Evolutionary conservation across 2,797 vertebrate species (phyloP).

Genomic region (Pantherophis alleghaniensis): DNA sequence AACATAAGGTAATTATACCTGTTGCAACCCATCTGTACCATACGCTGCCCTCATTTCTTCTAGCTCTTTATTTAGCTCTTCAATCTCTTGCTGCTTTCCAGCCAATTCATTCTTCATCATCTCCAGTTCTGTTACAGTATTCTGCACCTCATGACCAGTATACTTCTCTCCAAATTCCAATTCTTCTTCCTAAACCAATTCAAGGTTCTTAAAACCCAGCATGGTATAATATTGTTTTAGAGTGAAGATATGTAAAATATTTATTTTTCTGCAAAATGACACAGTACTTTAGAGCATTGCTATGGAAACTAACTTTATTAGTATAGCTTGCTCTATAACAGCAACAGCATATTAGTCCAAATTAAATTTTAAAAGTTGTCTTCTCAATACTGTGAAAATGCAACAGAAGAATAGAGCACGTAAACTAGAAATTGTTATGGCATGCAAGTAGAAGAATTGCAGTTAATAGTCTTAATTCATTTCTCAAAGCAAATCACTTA

Average conservation of each 20-base stretch:
- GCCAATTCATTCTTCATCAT: slow-evolving; percentile 82
- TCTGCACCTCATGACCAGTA: slow-evolving; percentile 74
- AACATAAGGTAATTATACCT: slow-evolving; percentile 77
- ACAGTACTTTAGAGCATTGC: slow-evolving; percentile 58
- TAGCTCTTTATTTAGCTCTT: slow-evolving; percentile 86
- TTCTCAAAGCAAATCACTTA: slow-evolving; percentile 10
- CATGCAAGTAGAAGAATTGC: slow-evolving; percentile 61
- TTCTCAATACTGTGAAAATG: slow-evolving; percentile 41
- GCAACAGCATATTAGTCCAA: slow-evolving; percentile 35
- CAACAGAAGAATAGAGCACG: slow-evolving; percentile 22
- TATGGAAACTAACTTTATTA: slow-evolving; percentile 62
- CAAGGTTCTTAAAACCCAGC: slow-evolving; percentile 65
- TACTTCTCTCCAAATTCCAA: slow-evolving; percentile 72
- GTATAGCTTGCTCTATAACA: slow-evolving; percentile 58
- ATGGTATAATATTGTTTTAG: slow-evolving; percentile 52
- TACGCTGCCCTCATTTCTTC: slow-evolving; percentile 85
- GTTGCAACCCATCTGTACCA: slow-evolving; percentile 89
- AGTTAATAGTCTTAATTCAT: slow-evolving; percentile 49
- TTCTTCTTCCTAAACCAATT: slow-evolving; percentile 87
- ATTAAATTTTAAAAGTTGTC: slow-evolving; percentile 47
- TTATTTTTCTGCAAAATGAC: slow-evolving; percentile 1
- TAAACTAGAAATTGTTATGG: slow-evolving; percentile 39
- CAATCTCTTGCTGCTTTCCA: slow-evolving; percentile 82
- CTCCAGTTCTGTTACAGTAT: slow-evolving; percentile 66
- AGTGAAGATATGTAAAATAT: slow-evolving; percentile 53